These are phyloP conservation scores for Nephrocerus scutellatus DNA, from an alignment of 2,888 invertebrate genomes.

Conservation along the genomic window DNA sequence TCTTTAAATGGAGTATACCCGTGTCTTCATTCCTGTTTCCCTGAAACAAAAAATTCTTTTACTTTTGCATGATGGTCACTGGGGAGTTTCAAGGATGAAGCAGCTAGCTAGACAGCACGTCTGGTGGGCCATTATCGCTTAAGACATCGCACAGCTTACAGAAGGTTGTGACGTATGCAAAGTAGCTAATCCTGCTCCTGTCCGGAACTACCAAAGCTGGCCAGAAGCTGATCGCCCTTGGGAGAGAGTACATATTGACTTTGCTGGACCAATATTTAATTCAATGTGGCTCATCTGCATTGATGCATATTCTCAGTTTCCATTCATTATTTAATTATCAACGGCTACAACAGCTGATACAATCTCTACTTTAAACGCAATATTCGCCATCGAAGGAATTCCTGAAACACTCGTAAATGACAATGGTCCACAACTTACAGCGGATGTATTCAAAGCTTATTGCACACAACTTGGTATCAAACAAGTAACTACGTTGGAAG, in stretches of 20 bases:
- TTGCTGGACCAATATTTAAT: slow-evolving; percentile 36
- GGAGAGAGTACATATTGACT: slow-evolving; percentile 44
- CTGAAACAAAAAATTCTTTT: slow-evolving; percentile 8
- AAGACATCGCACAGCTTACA: slow-evolving; percentile 9
- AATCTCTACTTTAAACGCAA: slow-evolving; percentile 20
- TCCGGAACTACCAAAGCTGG: slow-evolving; percentile 16
- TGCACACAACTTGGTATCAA: slow-evolving; percentile 24
- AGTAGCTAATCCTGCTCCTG: slow-evolving; percentile 10
- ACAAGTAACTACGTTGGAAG: slow-evolving; percentile 25
- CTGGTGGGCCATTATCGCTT: slow-evolving; percentile 15
- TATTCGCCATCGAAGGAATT: slow-evolving; percentile 27
- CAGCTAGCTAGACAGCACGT: slow-evolving; percentile 14
- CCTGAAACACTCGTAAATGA: slow-evolving; percentile 26
- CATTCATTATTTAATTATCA: slow-evolving; percentile 9
- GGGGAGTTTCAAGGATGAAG: no score
- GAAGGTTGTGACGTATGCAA: slow-evolving; percentile 13
- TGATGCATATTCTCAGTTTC: slow-evolving; percentile 18
- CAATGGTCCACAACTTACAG: slow-evolving; percentile 26
- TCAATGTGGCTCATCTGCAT: slow-evolving; percentile 21
- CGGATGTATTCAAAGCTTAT: slow-evolving; percentile 24
- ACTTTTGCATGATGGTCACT: no score
- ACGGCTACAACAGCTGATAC: slow-evolving; percentile 17
- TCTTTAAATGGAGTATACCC: slow-evolving; percentile 9
- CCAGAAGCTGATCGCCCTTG: slow-evolving; percentile 29
- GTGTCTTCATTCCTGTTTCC: slow-evolving; percentile 7